Percentiles rank a stretch among this genome's conserved stretches.
These are phyloP conservation scores for Yponomeuta plumbellus DNA, from an alignment of 2,888 invertebrate species.

Conservation along the genomic window DNA sequence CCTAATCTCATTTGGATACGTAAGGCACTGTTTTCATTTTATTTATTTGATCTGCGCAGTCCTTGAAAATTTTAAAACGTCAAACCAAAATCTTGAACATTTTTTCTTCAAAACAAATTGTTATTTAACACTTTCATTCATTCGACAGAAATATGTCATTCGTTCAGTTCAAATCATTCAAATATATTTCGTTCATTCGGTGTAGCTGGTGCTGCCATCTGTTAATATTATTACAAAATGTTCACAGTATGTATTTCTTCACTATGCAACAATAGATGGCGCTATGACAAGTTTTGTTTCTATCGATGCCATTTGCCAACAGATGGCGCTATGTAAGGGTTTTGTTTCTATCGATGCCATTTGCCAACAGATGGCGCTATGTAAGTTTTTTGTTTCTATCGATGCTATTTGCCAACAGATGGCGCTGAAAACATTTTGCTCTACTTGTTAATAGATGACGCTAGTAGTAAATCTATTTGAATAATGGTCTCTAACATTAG, in stretches of 20 bases:
- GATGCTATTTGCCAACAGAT: neutral
- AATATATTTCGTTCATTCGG: neutral
- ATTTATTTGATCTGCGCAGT: slow-evolving; percentile 40
- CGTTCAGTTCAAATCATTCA: neutral
- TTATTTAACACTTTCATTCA: slow-evolving; percentile 10
- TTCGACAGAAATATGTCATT: neutral
- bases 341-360: too few relatives aligned
- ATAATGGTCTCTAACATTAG: too few relatives aligned
- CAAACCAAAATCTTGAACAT: neutral
- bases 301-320: neutral
- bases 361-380: too few relatives aligned
- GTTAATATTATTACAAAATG: neutral
- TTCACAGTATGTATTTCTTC: neutral
- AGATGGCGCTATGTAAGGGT: too few relatives aligned
- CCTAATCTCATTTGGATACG: slow-evolving; percentile 55
- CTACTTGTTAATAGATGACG: too few relatives aligned
- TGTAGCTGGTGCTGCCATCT: neutral
- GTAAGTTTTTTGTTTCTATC: too few relatives aligned
- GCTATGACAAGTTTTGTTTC: neutral
- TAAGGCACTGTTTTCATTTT: slow-evolving; percentile 42
- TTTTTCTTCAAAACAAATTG: slow-evolving; percentile 5
- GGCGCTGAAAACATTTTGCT: neutral
- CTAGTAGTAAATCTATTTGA: too few relatives aligned
- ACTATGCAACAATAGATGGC: neutral
- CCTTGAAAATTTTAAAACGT: slow-evolving; percentile 36